Percentiles rank a stretch among this genome's conserved stretches.
These are phyloP conservation scores for Ciconia maguari DNA, from an alignment of 2,113 vertebrate species.

Conservation along the genomic window DNA sequence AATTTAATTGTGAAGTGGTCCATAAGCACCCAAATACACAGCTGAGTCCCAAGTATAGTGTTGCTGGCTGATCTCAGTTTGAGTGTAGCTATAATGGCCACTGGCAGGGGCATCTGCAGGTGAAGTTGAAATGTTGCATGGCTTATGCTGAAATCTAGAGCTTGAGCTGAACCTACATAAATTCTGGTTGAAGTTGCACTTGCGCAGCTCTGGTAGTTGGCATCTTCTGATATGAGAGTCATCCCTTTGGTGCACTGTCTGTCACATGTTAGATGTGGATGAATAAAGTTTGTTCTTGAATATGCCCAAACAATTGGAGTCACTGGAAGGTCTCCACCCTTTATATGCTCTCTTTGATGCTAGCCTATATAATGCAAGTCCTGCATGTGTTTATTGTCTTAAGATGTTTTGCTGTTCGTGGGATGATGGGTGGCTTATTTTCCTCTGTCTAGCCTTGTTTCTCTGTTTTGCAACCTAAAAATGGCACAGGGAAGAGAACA, in stretches of 20 bases:
- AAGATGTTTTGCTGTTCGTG: background rate
- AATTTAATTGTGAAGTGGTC: background rate
- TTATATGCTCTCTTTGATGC: background rate
- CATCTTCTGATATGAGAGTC: background rate
- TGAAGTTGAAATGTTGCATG: background rate
- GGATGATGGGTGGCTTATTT: background rate
- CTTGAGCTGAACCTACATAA: background rate
- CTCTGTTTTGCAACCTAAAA: background rate
- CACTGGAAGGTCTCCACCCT: background rate
- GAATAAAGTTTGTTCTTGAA: background rate
- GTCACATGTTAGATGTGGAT: background rate
- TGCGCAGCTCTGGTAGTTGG: background rate
- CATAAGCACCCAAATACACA: background rate
- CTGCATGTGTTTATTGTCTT: background rate
- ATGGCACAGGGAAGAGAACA: background rate
- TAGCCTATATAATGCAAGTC: background rate
- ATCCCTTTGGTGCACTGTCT: background rate
- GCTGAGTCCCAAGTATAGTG: background rate
- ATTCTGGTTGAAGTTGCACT: background rate
- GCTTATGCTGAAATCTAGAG: background rate
- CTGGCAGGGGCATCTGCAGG: background rate
- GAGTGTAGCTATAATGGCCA: background rate
- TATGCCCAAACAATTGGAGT: background rate
- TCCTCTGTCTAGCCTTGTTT: background rate
- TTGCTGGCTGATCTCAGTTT: background rate